A percentile compares a stretch with the other conserved stretches of the same genome.
phyloP scores from a whole-genome alignment of 92 coral and sea anemone species.

The Pocillopora meandrina region DNA sequence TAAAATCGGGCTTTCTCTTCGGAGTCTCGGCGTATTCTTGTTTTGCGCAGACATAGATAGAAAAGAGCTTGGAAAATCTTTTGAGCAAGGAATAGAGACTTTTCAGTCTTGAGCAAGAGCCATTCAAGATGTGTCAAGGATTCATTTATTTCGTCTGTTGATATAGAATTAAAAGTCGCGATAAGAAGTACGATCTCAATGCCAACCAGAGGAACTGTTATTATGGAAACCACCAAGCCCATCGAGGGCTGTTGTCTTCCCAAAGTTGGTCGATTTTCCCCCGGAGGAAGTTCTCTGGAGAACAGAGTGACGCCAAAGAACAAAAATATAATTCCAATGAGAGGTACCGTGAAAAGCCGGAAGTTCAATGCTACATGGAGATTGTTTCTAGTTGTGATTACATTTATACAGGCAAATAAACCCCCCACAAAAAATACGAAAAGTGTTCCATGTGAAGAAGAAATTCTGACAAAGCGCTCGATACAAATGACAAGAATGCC shows the following conservation, averaged over 20 bases:
- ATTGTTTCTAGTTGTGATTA: conserved; percentile 34
- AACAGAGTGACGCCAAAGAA: conserved; percentile 35
- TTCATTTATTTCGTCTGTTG: not conserved
- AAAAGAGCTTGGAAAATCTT: conserved; percentile 23
- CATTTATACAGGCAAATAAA: conserved; percentile 27
- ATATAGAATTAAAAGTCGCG: not conserved
- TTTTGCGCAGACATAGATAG: conserved; percentile 32
- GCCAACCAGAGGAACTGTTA: conserved; percentile 34
- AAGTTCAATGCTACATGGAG: conserved; percentile 6
- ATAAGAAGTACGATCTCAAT: conserved; percentile 19
- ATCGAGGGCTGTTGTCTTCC: conserved; percentile 47
- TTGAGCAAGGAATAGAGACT: conserved; percentile 25
- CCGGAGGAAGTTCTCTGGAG: not conserved
- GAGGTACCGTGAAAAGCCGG: conserved; percentile 16
- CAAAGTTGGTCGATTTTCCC: conserved; percentile 15
- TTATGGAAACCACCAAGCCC: conserved; percentile 32
- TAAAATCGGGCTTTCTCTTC: conserved; percentile 38
- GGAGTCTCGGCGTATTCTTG: not conserved
- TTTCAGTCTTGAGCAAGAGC: conserved; percentile 3
- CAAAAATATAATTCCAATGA: conserved; percentile 33
- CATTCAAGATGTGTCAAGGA: not conserved
- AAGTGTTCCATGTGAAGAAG: conserved; percentile 6
- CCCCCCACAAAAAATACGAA: conserved; percentile 33
- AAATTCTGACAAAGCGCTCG: conserved; percentile 12
- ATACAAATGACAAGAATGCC: conserved; percentile 15